Evolutionary conservation across 1,140 invertebrate species (phyloP).

Genomic region (Batillaria attramentaria): DNA sequence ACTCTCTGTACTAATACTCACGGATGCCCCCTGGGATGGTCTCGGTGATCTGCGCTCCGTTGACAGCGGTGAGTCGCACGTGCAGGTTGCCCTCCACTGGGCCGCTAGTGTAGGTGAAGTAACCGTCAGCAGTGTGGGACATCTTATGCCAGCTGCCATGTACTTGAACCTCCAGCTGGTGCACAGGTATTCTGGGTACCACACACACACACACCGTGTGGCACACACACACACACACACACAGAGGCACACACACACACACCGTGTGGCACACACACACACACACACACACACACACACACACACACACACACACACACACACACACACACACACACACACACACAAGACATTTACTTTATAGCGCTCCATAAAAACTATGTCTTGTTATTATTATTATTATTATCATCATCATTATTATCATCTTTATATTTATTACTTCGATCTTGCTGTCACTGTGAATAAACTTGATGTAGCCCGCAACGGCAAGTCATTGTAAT

Average conservation of each 20-base stretch:
- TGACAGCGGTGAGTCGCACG: conserved; percentile 52
- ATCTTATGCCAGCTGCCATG: conserved; percentile 42
- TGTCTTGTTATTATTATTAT: no score
- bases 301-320: neutral
- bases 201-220: no score
- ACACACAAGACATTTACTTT: no score
- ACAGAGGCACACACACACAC: neutral
- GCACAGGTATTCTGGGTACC: conserved; percentile 52
- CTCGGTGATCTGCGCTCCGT: conserved; percentile 50
- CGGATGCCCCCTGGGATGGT: conserved; percentile 34
- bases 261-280: neutral
- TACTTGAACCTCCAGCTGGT: conserved; percentile 48
- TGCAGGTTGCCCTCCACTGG: conserved; percentile 35
- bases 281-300: neutral
- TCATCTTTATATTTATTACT: neutral
- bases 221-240: neutral
- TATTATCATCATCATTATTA: neutral
- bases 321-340: neutral
- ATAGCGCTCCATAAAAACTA: neutral
- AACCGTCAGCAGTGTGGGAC: conserved; percentile 51
- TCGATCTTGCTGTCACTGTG: neutral
- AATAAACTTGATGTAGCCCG: neutral
- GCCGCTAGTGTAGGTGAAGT: conserved; percentile 39
- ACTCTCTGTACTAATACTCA: neutral
- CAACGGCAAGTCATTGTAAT: no score